phyloP scores from a whole-genome alignment of 2,113 vertebrate genomes.

The Mustelus asterias region DNA sequence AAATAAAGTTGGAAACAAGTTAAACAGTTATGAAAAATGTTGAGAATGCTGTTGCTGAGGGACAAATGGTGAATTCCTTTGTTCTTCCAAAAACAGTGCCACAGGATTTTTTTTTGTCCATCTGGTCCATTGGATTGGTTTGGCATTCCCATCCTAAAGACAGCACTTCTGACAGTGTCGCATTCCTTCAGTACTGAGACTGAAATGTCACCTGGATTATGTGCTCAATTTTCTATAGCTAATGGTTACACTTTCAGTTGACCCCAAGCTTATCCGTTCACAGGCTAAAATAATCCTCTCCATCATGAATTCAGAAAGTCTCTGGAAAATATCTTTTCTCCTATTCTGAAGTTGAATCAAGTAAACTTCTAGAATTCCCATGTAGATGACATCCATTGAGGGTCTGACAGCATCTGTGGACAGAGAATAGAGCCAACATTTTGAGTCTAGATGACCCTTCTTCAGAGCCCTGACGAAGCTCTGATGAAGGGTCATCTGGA shows the following conservation, averaged over 20 bases:
- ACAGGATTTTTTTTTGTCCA: neutral
- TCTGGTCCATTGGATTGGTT: neutral
- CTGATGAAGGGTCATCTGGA: no score
- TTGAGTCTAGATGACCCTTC: no score
- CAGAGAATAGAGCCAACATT: no score
- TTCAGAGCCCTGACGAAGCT: no score
- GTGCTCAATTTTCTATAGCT: neutral
- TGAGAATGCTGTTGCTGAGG: neutral
- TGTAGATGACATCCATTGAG: neutral
- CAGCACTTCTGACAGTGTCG: neutral
- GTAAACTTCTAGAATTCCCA: neutral
- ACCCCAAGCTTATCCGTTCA: neutral
- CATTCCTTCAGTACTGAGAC: neutral
- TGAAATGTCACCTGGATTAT: neutral
- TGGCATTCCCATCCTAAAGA: neutral
- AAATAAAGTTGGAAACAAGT: neutral
- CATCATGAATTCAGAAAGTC: neutral
- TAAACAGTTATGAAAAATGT: neutral
- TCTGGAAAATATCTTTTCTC: neutral
- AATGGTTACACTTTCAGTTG: neutral
- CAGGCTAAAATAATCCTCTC: neutral
- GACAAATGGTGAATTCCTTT: neutral
- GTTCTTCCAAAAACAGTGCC: neutral
- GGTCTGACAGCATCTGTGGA: no score
- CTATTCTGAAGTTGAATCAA: neutral